Evolutionary conservation across 1,140 invertebrate genomes (phyloP), one percentile per base, ranked within the genome.

Genomic region (Drosophila lacertosa): DNA sequence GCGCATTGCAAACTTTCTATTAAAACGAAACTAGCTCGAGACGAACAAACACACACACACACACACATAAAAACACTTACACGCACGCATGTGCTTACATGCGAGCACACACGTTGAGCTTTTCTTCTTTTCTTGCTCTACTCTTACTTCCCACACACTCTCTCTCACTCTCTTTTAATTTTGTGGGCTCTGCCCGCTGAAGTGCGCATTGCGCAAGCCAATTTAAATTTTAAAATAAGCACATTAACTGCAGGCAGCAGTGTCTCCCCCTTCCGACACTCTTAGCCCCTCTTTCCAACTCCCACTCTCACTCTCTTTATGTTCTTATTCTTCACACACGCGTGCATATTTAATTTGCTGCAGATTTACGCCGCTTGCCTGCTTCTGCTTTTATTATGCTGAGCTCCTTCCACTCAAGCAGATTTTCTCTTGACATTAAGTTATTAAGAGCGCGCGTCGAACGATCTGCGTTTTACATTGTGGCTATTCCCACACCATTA

Each of bases 191-290:
- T 58, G 55, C 53, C 29, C 20, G 45, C 62, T 74, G 62, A 73
- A 81, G 76, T 81, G 68, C 81, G 81, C 81, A 86, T 50, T 84
- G 81, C 82, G 83, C 83, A 88, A 86, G 81, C 81, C 82, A 86
- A 86, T 86, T 86, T 88, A 88, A 86, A 86, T 88, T 88, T 86
- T 86, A 82, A 86, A 86, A 86, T 86, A 86, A 86, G 81, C 82
- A 86, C 77, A 86, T 86, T 86, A 86, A 88, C 77, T 86, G 74
- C 81, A 88, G 71, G 66, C 80, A 76, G 64, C 66, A 77, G 70
- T 51, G 55, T 59, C n/a, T n/a, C n/a, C n/a, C n/a, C n/a, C n/a
- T n/a, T n/a, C n/a, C n/a, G n/a, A n/a, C n/a, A n/a, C n/a, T 57
- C 50, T 18, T 54, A 24, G 24, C n/a, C 39, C n/a, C 22, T 6